Conservation (phyloP, 2,888 invertebrate species). For the Calliphora vomitoria region DNA sequence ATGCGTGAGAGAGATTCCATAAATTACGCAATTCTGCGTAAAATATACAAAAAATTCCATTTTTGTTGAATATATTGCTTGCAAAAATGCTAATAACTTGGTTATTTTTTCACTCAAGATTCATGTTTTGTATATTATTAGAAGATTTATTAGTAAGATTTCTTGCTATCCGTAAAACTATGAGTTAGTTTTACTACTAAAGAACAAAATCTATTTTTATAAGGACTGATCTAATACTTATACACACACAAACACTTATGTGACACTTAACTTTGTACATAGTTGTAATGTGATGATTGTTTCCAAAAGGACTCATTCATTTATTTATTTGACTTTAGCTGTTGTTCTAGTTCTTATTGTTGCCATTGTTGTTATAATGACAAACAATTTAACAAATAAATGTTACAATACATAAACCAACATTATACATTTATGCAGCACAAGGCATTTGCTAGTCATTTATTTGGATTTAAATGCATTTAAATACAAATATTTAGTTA, state of each 20-base stretch:
- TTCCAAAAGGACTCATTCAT: slow-evolving; percentile 5
- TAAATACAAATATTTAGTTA: slow-evolving; percentile 25
- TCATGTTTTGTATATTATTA: no score
- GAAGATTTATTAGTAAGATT: no score
- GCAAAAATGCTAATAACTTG: no score
- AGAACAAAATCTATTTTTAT: no score
- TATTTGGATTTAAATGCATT: slow-evolving; percentile 20
- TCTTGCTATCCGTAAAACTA: no score
- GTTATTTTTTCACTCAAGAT: no score
- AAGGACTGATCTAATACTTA: no score
- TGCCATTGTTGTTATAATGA: slow-evolving; percentile 1
- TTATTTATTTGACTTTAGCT: not conserved
- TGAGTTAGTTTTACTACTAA: no score
- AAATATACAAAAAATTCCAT: no score
- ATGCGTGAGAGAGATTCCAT: no score
- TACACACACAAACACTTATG: slow-evolving; percentile 2
- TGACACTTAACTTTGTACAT: slow-evolving; percentile 6
- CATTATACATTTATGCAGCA: not conserved
- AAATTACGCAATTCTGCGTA: no score
- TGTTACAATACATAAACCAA: not conserved
- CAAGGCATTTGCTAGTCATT: slow-evolving; percentile 7
- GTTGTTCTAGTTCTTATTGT: not conserved
- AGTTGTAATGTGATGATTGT: not conserved
- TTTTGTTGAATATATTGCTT: no score
- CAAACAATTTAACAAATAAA: slow-evolving; percentile 31